phyloP scores from a whole-genome alignment of 92 coral and sea anemone genomes.

The Epizoanthus scotinus region DNA sequence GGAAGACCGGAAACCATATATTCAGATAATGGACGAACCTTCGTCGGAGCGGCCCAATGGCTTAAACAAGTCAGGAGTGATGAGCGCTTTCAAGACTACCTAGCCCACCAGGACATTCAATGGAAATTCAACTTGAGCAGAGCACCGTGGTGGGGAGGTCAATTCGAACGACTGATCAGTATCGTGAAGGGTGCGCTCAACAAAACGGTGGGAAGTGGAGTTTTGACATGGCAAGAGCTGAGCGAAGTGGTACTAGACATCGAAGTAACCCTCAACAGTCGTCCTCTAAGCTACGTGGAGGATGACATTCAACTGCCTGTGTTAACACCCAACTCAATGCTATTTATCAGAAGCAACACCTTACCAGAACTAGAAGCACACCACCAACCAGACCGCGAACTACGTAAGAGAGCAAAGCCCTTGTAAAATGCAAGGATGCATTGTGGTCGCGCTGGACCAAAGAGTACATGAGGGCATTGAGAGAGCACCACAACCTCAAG shows the following conservation, averaged over 20 bases:
- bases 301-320: neutral
- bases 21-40: neutral
- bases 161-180: constrained; percentile 11
- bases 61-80: neutral
- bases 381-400: neutral
- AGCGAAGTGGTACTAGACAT: neutral
- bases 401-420: neutral
- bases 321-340: neutral
- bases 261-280: neutral
- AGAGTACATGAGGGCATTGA: neutral
- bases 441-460: neutral
- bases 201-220: neutral
- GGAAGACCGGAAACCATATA: neutral
- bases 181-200: neutral
- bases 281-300: neutral
- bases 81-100: constrained; percentile 1
- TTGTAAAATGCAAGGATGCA: neutral
- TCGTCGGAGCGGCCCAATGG: neutral
- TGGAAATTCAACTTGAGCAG: constrained; percentile 23
- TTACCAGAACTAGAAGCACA: neutral
- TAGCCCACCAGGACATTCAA: constrained; percentile 8
- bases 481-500: constrained; percentile 1
- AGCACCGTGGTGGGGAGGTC: constrained; percentile 19
- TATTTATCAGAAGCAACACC: neutral
- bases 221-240: neutral